A percentile compares a stretch with the other conserved stretches of the same genome.
phyloP scores from a whole-genome alignment of 2,797 vertebrate genomes.

The Pantherophis alleghaniensis region DNA sequence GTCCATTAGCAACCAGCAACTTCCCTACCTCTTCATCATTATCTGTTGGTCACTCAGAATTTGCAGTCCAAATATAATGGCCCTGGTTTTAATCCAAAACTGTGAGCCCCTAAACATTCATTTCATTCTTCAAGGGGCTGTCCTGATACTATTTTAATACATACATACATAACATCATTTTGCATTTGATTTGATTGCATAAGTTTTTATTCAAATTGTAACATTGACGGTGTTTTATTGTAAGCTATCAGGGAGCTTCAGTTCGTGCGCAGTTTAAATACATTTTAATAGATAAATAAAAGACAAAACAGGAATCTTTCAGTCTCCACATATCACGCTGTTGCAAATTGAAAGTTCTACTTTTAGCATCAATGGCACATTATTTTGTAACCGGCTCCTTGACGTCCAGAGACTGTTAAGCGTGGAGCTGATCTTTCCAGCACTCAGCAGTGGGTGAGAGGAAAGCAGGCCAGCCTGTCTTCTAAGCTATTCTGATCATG shows the following conservation, averaged over 20 bases:
- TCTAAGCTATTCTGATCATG: neutral
- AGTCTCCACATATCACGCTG: neutral
- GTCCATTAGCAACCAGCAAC: neutral
- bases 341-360: neutral
- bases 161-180: neutral
- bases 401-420: neutral
- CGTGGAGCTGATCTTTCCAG: neutral
- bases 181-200: neutral
- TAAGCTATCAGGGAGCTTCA: neutral
- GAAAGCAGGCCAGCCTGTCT: neutral
- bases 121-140: neutral
- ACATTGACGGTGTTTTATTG: neutral
- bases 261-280: neutral
- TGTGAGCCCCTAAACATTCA: neutral
- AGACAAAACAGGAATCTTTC: neutral
- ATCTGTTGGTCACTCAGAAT: neutral
- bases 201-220: neutral
- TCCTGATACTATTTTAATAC: neutral
- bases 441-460: neutral
- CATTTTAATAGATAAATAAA: neutral
- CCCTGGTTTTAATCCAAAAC: neutral
- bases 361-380: neutral
- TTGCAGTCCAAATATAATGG: neutral
- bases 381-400: neutral
- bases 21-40: neutral